phyloP scores from a whole-genome alignment of 2,888 invertebrate genomes.

The Aporophyla lueneburgensis region DNA sequence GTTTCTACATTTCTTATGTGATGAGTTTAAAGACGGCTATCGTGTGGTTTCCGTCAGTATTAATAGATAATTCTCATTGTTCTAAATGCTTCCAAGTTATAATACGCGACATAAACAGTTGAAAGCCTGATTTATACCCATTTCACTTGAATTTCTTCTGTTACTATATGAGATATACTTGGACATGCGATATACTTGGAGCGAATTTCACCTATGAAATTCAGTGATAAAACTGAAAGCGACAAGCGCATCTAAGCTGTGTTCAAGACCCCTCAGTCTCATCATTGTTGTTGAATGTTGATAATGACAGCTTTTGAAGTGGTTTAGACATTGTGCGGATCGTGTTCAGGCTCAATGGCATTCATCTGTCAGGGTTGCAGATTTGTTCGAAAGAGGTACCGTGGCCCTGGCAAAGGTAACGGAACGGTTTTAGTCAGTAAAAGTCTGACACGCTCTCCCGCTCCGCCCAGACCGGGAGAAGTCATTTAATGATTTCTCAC shows the following conservation, averaged over 20 bases:
- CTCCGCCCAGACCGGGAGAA: too few species aligned
- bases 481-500: too few species aligned
- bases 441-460: too few species aligned
- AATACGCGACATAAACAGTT: neutral
- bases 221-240: neutral
- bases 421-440: too few species aligned
- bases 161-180: neutral
- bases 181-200: neutral
- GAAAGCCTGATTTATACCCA: too few species aligned
- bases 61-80: neutral
- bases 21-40: rapidly evolving
- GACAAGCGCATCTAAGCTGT: neutral
- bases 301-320: neutral
- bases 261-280: neutral
- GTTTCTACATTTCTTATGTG: neutral
- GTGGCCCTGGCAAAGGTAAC: too few species aligned
- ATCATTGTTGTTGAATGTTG: neutral
- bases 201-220: neutral
- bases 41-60: neutral
- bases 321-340: neutral
- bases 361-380: too few species aligned
- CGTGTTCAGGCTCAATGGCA: neutral
- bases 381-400: too few species aligned
- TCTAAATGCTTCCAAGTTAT: neutral
- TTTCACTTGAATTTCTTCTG: neutral